These are phyloP conservation scores for Brachionichthys hirsutus DNA, from an alignment of 2,113 vertebrate genomes.

Conservation along the genomic window DNA sequence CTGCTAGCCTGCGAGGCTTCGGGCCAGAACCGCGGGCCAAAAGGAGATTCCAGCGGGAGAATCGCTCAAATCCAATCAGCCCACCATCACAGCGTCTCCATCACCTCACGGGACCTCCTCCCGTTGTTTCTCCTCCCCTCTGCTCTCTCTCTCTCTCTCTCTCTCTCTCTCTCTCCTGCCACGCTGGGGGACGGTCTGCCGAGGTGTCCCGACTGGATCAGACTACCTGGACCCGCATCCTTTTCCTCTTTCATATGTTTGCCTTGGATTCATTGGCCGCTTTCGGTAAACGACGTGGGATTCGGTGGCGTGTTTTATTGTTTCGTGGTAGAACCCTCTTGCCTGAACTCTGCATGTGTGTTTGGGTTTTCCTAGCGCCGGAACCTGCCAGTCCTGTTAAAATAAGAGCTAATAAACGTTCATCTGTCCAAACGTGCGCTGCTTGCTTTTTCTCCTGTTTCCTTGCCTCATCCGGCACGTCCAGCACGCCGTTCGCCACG, in stretches of 20 bases:
- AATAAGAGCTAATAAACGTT: conserved; percentile 67
- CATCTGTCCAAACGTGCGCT: conserved; percentile 55
- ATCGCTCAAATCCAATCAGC: conserved; percentile 49
- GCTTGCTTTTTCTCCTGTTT: conserved; percentile 40
- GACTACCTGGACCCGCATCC: conserved; percentile 51
- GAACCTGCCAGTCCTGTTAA: conserved; percentile 50
- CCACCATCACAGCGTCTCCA: conserved; percentile 50
- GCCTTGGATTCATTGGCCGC: conserved; percentile 66
- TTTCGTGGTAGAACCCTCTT: conserved; percentile 50
- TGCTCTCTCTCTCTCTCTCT: conserved; percentile 14
- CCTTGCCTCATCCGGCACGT: conserved; percentile 46
- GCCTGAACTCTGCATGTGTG: conserved; percentile 37
- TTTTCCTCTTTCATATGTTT: conserved; percentile 66
- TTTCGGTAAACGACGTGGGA: conserved; percentile 63
- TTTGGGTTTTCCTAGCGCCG: conserved; percentile 23
- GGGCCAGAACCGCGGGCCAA: conserved; percentile 43
- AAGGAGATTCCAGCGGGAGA: conserved; percentile 58
- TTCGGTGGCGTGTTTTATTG: conserved; percentile 59
- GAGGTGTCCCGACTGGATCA: conserved; percentile 51
- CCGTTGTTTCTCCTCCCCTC: conserved; percentile 10
- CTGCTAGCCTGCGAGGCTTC: conserved; percentile 28
- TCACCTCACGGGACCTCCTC: conserved; percentile 68
- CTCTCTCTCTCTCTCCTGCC: conserved; percentile 11
- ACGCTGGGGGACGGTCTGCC: conserved; percentile 13
- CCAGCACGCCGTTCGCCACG: conserved; percentile 30